Conservation (phyloP, 2,113 vertebrate genomes). For the Heteronetta atricapilla region DNA sequence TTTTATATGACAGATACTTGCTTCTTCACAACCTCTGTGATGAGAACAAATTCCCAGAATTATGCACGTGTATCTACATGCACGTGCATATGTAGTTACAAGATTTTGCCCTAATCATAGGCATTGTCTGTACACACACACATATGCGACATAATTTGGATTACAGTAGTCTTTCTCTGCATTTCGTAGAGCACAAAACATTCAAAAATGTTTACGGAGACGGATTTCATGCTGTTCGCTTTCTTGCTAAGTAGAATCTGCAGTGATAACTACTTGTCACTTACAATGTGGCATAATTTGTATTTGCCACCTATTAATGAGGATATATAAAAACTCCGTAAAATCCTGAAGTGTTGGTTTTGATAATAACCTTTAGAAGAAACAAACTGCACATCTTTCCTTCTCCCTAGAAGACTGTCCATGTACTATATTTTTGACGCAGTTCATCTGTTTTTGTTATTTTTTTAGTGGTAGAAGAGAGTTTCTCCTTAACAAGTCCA, state of each 20-base stretch:
- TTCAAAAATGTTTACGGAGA: background rate
- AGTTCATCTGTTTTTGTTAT: background rate
- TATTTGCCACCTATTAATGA: background rate
- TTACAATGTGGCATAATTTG: background rate
- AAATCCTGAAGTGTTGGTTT: background rate
- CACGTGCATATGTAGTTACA: background rate
- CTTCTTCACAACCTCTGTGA: conserved; percentile 7
- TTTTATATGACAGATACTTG: conserved; percentile 58
- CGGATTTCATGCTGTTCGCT: background rate
- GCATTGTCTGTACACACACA: background rate
- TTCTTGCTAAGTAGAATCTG: background rate
- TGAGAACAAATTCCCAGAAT: background rate
- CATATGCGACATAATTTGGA: background rate
- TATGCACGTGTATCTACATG: background rate
- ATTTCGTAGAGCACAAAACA: background rate
- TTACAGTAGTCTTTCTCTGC: background rate
- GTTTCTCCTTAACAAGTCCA: background rate
- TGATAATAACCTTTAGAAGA: background rate
- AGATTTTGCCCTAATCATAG: background rate
- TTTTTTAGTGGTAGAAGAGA: background rate
- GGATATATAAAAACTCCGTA: background rate
- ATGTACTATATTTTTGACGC: background rate
- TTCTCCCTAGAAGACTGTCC: background rate
- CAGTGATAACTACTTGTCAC: background rate
- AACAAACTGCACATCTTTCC: background rate